phyloP scores from a whole-genome alignment of 2,888 invertebrate species.

The Mechanitis mazaeus region DNA sequence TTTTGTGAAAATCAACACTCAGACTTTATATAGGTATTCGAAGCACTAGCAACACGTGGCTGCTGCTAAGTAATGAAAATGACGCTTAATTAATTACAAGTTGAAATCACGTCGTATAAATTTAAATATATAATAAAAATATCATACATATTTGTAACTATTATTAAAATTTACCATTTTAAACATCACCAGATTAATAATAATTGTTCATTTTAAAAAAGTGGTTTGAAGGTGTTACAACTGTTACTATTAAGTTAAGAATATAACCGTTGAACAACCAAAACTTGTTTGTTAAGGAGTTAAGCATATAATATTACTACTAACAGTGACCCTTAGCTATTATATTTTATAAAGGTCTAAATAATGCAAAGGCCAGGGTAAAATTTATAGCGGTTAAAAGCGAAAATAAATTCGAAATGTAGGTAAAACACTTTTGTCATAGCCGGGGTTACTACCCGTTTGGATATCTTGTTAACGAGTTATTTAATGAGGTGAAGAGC shows the following conservation, averaged over 20 bases:
- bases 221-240: no score
- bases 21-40: slow-evolving; percentile 48
- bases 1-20: slow-evolving; percentile 65
- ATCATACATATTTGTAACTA: no score
- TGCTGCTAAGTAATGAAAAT: slow-evolving; percentile 63
- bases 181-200: background rate
- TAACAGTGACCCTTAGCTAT: slow-evolving; percentile 37
- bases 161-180: no score
- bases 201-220: no score
- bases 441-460: slow-evolving; percentile 30
- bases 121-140: no score
- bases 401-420: slow-evolving; percentile 36
- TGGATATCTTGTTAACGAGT: slow-evolving; percentile 34
- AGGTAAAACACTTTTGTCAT: slow-evolving; percentile 35
- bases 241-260: slow-evolving; percentile 41
- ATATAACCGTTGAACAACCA: slow-evolving; percentile 35
- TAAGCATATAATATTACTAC: slow-evolving; percentile 44
- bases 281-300: slow-evolving; percentile 46
- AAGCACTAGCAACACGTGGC: slow-evolving; percentile 63
- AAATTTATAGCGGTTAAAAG: slow-evolving; percentile 43
- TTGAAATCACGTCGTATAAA: slow-evolving; percentile 33
- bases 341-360: slow-evolving; percentile 43
- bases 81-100: slow-evolving; percentile 40
- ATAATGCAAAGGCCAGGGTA: slow-evolving; percentile 40
- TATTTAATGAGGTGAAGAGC: slow-evolving; percentile 32